phyloP scores from a whole-genome alignment of 2,888 invertebrate genomes.

The Cataglyphis rosenhaueri region DNA sequence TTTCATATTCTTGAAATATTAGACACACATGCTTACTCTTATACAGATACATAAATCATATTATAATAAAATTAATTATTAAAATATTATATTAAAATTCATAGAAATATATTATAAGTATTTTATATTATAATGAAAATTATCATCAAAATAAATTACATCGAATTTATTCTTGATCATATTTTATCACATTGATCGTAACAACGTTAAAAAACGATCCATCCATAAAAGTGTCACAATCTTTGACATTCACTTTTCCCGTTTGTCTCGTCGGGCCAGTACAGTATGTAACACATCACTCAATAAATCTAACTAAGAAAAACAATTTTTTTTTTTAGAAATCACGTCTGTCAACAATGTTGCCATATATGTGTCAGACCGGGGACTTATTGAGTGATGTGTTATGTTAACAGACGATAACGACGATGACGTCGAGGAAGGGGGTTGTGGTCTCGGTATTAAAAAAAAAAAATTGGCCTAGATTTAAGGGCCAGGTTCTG shows the following conservation, averaged over 20 bases:
- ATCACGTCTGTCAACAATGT: too few species aligned
- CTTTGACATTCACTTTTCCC: not conserved
- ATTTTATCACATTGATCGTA: not conserved
- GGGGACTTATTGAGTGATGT: too few species aligned
- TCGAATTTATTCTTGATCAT: not conserved
- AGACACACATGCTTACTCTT: too few species aligned
- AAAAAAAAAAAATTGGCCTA: slow-evolving; percentile 61
- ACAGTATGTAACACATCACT: not conserved
- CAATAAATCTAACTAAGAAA: too few species aligned
- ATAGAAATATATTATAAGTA: not conserved
- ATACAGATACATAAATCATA: not conserved
- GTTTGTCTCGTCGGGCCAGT: not conserved
- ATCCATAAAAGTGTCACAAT: not conserved
- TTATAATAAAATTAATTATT: too few species aligned
- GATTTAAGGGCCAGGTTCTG: slow-evolving; percentile 63
- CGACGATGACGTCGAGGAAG: slow-evolving; percentile 51
- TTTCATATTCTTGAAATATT: not conserved
- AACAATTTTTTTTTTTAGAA: too few species aligned
- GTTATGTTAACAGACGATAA: slow-evolving; percentile 28
- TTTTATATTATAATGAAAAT: not conserved
- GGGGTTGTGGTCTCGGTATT: slow-evolving; percentile 71
- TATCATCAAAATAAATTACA: not conserved
- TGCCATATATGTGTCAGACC: too few species aligned
- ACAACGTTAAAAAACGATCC: not conserved
- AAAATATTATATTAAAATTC: not conserved